A percentile compares a stretch with the other conserved stretches of the same genome.
Conservation (phyloP, 1,140 invertebrate species). For the Mycetomoellerius zeteki region DNA sequence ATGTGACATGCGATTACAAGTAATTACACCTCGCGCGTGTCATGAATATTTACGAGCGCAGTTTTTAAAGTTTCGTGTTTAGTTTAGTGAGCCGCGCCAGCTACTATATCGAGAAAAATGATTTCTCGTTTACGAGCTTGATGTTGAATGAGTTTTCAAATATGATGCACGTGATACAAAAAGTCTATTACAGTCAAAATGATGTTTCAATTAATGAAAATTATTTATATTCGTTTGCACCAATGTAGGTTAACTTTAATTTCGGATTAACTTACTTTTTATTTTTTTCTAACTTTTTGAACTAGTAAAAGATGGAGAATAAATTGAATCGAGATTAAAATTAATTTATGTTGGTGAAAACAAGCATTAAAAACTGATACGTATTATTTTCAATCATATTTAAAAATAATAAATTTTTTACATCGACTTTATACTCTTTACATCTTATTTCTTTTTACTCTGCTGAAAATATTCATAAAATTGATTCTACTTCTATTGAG, state of each 20-base stretch:
- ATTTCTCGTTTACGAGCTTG: constrained; percentile 16
- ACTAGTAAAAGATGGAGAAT: too few species aligned
- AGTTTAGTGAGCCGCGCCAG: background rate
- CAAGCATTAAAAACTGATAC: too few species aligned
- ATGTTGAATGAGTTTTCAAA: constrained; percentile 1
- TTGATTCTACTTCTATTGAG: background rate
- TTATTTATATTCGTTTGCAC: background rate
- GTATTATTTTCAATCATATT: background rate
- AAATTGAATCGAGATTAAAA: too few species aligned
- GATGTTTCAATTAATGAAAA: background rate
- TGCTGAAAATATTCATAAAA: background rate
- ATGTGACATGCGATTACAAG: constrained; percentile 60
- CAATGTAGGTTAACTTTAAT: too few species aligned
- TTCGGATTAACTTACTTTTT: too few species aligned
- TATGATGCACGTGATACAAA: background rate
- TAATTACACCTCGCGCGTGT: constrained; percentile 58
- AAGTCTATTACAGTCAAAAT: background rate
- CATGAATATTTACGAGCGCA: constrained; percentile 58
- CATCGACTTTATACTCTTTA: background rate
- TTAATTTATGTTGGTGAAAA: too few species aligned
- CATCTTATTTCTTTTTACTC: background rate
- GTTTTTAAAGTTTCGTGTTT: constrained; percentile 47
- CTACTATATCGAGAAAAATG: constrained; percentile 3
- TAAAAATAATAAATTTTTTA: background rate
- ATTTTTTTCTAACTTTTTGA: too few species aligned